These are phyloP conservation scores for Hippocampus comes DNA, from an alignment of 2,113 vertebrate genomes.

Conservation along the genomic window DNA sequence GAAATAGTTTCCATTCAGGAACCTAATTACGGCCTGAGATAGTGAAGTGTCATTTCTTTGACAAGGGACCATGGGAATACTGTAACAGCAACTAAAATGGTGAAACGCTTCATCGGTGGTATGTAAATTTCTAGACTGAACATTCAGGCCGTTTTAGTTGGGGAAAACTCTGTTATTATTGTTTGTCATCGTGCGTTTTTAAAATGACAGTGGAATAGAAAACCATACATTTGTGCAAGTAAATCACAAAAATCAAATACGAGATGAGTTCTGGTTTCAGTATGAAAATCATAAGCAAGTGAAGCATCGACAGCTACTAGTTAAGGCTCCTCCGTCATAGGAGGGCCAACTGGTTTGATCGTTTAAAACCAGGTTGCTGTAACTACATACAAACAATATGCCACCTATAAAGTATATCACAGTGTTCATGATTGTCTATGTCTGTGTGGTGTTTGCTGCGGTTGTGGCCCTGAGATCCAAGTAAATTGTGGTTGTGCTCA, in stretches of 20 bases:
- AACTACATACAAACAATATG: not conserved
- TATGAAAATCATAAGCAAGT: not conserved
- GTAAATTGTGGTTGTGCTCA: not conserved
- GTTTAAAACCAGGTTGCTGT: not conserved
- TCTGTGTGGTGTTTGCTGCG: not conserved
- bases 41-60: not conserved
- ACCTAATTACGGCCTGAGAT: not conserved
- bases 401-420: not conserved
- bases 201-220: not conserved
- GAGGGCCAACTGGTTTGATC: not conserved
- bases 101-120: not conserved
- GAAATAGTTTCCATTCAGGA: not conserved
- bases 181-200: not conserved
- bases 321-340: not conserved
- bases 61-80: not conserved
- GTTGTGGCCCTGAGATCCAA: not conserved
- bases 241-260: not conserved
- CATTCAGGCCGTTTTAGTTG: not conserved
- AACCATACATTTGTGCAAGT: not conserved
- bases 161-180: not conserved
- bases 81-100: not conserved
- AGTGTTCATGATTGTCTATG: constrained; percentile 5
- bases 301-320: not conserved
- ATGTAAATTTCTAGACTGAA: not conserved
- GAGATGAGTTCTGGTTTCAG: not conserved